Base-by-base conservation (phyloP, 1,140 invertebrate species). In the Conopomorpha cramerella region DNA sequence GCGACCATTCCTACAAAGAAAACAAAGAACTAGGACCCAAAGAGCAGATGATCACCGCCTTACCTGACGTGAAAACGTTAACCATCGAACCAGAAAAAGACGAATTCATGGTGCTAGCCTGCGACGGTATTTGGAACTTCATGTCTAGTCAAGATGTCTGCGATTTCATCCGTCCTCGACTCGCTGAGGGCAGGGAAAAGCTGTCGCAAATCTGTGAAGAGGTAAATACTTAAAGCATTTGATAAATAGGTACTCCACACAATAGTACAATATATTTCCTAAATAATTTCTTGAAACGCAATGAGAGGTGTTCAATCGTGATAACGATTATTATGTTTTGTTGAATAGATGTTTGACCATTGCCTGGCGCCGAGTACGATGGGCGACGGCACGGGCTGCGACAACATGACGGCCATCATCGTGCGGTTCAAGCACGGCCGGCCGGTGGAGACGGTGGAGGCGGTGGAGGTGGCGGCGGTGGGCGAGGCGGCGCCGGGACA, bases 101-200 rank as follows among this genome's bases (percentile, higher is more conserved):
- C 71, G 88, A 96, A 47, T 99, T 99, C 59, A 86, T 99, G 79
- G 86, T 99, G 1, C 70, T 99, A 14, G 97, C 97, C 12, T 99
- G 96, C 71, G 97, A 99, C 79, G 97, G 97, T 15, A 98, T 99
- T 57, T 99, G 97, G 97, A 99, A 99, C 67, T 97, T 86, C 38
- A 92, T 98, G 91, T 86, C 90, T 36, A 97, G 92, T 79, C 91
- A 98, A 68, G 89, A 96, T 67, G 95, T 96, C 4, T 89, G 96
- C 14, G 87, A 95, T 51, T 99, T 96, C 76, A 86, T 99, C 3
- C 72, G 81, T 37, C 67, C 84, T 11, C 82, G 86, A 42, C 59
- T 96, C 28, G 60, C 81, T 16, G 77, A 84, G 50, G 80, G 80
- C 25, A 70, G 76, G 14, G 79, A 86, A 32, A 91, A 86, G 53